Evolutionary conservation across 2,113 vertebrate species (phyloP).

Genomic region (Hippopotamus amphibius): DNA sequence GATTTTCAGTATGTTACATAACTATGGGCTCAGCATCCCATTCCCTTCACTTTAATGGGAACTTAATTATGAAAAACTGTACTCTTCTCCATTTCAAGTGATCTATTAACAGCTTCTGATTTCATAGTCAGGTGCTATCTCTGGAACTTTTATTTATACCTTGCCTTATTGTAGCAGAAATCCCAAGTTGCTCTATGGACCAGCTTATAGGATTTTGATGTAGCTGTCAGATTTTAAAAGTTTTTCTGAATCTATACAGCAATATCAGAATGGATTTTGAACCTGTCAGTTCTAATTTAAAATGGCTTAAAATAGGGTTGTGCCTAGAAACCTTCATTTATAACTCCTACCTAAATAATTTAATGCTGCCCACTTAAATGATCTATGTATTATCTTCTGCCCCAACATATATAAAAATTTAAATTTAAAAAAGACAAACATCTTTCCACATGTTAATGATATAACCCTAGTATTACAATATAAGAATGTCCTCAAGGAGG

Average conservation of each 20-base stretch:
- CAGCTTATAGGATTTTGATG: neutral
- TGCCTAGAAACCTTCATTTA: conserved; percentile 33
- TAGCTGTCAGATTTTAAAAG: conserved; percentile 2
- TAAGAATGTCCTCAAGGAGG: conserved; percentile 15
- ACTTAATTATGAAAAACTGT: neutral
- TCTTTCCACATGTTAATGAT: neutral
- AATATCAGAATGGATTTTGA: conserved; percentile 1
- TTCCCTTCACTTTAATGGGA: neutral
- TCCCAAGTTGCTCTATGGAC: neutral
- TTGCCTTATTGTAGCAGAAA: neutral
- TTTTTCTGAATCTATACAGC: neutral
- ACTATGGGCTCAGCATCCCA: neutral
- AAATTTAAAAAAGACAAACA: neutral
- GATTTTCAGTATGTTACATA: neutral
- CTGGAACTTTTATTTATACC: neutral
- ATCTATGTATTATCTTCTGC: neutral
- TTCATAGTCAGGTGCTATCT: neutral
- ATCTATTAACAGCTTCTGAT: neutral
- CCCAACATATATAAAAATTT: neutral
- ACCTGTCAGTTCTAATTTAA: conserved; percentile 19
- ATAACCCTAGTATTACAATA: neutral
- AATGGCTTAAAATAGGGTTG: neutral
- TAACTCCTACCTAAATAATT: neutral
- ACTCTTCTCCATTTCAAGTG: neutral
- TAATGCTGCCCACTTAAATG: neutral